phyloP scores from a whole-genome alignment of 1,140 invertebrate species.

The Helicoverpa armigera region DNA sequence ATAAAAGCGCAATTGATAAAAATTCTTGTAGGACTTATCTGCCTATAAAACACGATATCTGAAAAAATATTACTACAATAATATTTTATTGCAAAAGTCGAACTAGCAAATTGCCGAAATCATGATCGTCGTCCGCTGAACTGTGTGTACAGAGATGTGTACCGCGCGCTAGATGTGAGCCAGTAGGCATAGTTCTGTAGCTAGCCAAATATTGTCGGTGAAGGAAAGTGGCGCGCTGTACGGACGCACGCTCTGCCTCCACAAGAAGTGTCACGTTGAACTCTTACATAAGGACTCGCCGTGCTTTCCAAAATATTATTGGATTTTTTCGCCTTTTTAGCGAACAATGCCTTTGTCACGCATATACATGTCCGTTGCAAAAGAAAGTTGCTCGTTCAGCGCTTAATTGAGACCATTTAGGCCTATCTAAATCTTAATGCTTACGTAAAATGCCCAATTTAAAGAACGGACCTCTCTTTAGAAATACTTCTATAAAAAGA shows the following conservation, averaged over 20 bases:
- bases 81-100: slow-evolving; percentile 8
- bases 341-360: slow-evolving; percentile 68
- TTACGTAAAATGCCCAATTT: slow-evolving; percentile 27
- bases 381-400: slow-evolving; percentile 67
- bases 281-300: slow-evolving; percentile 84
- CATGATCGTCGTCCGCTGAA: not conserved
- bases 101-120: not conserved
- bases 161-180: not conserved
- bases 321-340: slow-evolving; percentile 73
- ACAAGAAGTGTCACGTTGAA: slow-evolving; percentile 83
- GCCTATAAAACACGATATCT: not conserved
- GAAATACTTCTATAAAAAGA: slow-evolving; percentile 39
- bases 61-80: not conserved
- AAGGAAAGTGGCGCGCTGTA: slow-evolving; percentile 82
- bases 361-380: slow-evolving; percentile 60
- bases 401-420: slow-evolving; percentile 49
- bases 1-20: slow-evolving; percentile 4
- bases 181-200: slow-evolving; percentile 41
- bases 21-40: not conserved
- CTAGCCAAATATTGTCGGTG: slow-evolving; percentile 76
- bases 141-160: not conserved
- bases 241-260: slow-evolving; percentile 62
- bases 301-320: slow-evolving; percentile 85
- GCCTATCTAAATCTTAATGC: slow-evolving; percentile 41
- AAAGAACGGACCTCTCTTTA: slow-evolving; percentile 27